These are phyloP conservation scores for Chlorocebus sabaeus DNA, from an alignment of 2,113 vertebrate genomes.

Conservation along the genomic window DNA sequence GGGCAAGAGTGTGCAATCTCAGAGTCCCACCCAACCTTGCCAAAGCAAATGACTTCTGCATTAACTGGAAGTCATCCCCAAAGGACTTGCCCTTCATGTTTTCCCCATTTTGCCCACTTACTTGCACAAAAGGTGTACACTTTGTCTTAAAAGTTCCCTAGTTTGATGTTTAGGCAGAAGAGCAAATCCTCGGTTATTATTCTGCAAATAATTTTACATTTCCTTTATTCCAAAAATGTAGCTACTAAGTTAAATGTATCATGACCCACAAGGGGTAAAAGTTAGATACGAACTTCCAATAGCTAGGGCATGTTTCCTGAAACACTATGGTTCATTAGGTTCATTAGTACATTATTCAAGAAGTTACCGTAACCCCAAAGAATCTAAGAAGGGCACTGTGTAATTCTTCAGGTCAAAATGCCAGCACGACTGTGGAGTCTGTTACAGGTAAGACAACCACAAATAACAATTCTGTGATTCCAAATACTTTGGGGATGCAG, in stretches of 20 bases:
- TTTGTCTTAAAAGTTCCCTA: constrained; percentile 31
- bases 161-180: constrained; percentile 10
- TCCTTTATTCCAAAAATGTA: background rate
- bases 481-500: background rate
- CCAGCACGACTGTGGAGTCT: background rate
- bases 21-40: background rate
- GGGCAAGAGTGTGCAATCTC: background rate
- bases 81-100: background rate
- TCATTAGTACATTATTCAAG: background rate
- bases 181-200: background rate
- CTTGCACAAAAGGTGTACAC: constrained; percentile 21
- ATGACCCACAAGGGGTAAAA: background rate
- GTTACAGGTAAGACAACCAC: background rate
- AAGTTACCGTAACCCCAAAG: background rate
- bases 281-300: background rate
- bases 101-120: background rate
- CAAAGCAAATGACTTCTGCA: constrained; percentile 48
- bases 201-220: background rate
- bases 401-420: background rate
- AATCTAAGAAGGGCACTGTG: background rate
- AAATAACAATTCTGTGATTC: background rate
- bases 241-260: background rate
- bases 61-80: background rate
- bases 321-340: background rate
- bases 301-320: background rate